Base-by-base conservation (phyloP, 2,888 invertebrate genomes). In the Gastracanthus pulcherrimus region DNA sequence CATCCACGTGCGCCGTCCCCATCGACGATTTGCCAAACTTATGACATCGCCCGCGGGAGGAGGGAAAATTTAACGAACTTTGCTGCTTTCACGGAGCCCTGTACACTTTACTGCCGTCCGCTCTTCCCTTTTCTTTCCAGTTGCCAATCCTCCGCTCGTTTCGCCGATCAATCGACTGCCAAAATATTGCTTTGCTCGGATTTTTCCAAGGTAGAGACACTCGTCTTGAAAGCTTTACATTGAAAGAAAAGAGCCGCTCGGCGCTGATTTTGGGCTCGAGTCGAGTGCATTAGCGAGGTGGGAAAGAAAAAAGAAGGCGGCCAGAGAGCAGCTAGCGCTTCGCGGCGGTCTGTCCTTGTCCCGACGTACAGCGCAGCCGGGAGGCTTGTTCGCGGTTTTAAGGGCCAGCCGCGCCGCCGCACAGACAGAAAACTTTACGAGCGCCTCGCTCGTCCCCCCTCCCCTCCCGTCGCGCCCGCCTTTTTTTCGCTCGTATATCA, bases 341-440 rank as follows among this genome's bases (percentile, higher is more conserved):
- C 36, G 45, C 34, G 16, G 19, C 34, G 16, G 55, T 31, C 11
- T 19, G 60, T 31, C 29, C 26, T 45, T 48, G 3, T 26, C 51
- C n/a, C 58, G 74, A n/a, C n/a, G n/a, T n/a, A n/a, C n/a, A n/a
- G 23, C 11, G 48, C 34, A 58, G 66, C 82, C 86, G 86, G 87
- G 86, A 88, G 89, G 88, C 88, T 88, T 86, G 87, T 88, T 88
- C 90, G 89, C 86, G 87, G 89, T 89, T 85, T 87, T 87, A 87
- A 89, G 89, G 88, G 87, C 88, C 88, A 87, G 85, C 87, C 85
- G 86, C 55, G 23, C 4, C n/a, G 83, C 85, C 84, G 86, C 88
- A 88, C 89, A 88, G 89, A 87, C 87, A 88, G 89, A 89, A 89
- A 89, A 89, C 85, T 91, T 91, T 91, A 90, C 88, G 89, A 90